Evolutionary conservation across 2,113 vertebrate species (phyloP), one percentile per base, ranked within the genome.

Genomic region (Thomomys bottae): DNA sequence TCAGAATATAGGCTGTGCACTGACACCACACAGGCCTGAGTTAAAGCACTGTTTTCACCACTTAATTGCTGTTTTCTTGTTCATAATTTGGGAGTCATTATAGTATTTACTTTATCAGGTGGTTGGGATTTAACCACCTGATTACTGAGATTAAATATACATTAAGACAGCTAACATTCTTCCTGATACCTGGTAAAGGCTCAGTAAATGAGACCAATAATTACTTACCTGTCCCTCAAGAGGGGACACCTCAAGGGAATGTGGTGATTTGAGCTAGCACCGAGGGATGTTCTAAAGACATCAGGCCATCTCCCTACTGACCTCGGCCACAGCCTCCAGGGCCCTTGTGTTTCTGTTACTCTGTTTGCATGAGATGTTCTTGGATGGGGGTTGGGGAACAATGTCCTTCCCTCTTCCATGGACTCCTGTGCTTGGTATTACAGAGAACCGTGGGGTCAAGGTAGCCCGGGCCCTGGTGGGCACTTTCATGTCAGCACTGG

Each of bases 401-500:
- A 72, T 42, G 26, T 23, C 71, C 38, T 8, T 24, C 30, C 34
- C n/a, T 67, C 28, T 34, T 64, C 79, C 73, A 71, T 4, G 61
- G 68, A 8, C n/a, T 57, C 45, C 54, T 8, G 5, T n/a, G 14
- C 63, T 91, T 77, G 70, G 38, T 28, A 11, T 96, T 45, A 0
- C 97, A 99, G 99, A 99, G 97, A 96, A 49, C 67, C 97, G 97
- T 0, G 98, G 98, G 0, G 34, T 99, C 36, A 70, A 32, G 78
- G 96, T 99, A 0, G 94, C 97, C 94, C 97, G 99, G 66, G 98
- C 98, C 76, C 97, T 99, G 94, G 98, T 99, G 38, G 99, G 99
- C 6, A 97, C 98, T 11, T 99, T 99, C 96, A 99, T 99, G 99
- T 99, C 99, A 0, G 98, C 99, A 0, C 96, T 99, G 97, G 99